Evolutionary conservation across 1,140 invertebrate species (phyloP).

Genomic region (Scaptomyza montana): DNA sequence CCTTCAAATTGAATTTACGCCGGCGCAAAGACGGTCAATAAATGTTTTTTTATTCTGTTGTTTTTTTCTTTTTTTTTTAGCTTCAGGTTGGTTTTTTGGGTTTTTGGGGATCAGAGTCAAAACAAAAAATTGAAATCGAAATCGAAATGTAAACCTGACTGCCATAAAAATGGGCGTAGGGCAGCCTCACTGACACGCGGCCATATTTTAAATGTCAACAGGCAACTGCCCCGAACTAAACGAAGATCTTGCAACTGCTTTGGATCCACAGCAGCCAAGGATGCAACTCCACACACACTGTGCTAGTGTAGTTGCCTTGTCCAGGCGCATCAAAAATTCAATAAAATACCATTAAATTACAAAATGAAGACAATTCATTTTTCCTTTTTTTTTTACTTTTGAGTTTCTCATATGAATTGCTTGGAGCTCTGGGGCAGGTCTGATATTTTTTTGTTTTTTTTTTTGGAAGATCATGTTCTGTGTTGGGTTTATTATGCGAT

Average conservation of each 20-base stretch:
- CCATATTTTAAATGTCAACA: constrained; percentile 83
- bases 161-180: constrained; percentile 81
- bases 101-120: constrained; percentile 49
- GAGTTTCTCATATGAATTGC: constrained; percentile 22
- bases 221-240: constrained; percentile 27
- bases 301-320: constrained; percentile 40
- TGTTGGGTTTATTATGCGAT: constrained; percentile 32
- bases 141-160: constrained; percentile 78
- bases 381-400: constrained; percentile 36
- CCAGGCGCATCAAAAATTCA: constrained; percentile 76
- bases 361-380: constrained; percentile 83
- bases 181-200: constrained; percentile 78
- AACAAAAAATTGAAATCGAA: constrained; percentile 69
- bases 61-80: not conserved
- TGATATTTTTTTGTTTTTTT: not conserved
- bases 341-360: constrained; percentile 83
- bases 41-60: too few species aligned
- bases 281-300: constrained; percentile 35
- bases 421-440: constrained; percentile 23
- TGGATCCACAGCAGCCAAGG: constrained; percentile 53
- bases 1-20: constrained; percentile 81
- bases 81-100: not conserved
- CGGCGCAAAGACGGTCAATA: constrained; percentile 8
- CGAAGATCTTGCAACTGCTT: constrained; percentile 33
- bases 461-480: constrained; percentile 9